Base-by-base conservation (phyloP, 2,797 vertebrate genomes). In the Helostoma temminkii region DNA sequence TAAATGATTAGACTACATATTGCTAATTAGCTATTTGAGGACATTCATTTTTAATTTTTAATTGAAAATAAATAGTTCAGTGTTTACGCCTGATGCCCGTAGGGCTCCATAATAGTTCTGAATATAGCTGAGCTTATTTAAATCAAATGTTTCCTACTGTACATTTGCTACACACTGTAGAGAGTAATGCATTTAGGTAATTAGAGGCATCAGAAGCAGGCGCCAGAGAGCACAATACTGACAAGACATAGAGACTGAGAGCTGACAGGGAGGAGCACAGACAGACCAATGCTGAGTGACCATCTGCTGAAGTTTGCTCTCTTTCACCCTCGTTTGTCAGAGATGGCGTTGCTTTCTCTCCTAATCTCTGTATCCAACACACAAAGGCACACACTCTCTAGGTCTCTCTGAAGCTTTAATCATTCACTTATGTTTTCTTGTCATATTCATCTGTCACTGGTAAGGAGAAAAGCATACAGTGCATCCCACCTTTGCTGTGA, bases 241-340 rank as follows among this genome's bases (percentile, higher is more conserved):
- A 52, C 18, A 24, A 43, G 49, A 57, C 7, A 18, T 47, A 57
- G 48, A 37, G 32, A 34, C 9, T n/a, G 30, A 19, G 58, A 57
- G 55, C n/a, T 54, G 64, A 43, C 21, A 26, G 22, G 56, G 62
- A 62, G 50, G 48, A 48, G 26, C 3, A 19, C 62, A 55, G 62
- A 5, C 52, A 6, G 54, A 32, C 59, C 47, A 76, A 78, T 80
- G 82, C 76, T 66, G 80, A 46, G 68, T 37, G 55, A 63, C 77
- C 71, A 75, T 82, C 83, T 80, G 80, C 64, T 77, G 52, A 53
- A 69, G 59, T 50, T 71, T 46, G 67, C 49, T 73, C 37, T 66
- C 50, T 47, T 26, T 63, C 60, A 36, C 42, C 21, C 39, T 42
- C 52, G 22, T 75, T 53, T 57, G 55, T 56, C 41, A 58, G 26